phyloP scores from a whole-genome alignment of 2,797 vertebrate species.

The Neosilurus mollespiculum region DNA sequence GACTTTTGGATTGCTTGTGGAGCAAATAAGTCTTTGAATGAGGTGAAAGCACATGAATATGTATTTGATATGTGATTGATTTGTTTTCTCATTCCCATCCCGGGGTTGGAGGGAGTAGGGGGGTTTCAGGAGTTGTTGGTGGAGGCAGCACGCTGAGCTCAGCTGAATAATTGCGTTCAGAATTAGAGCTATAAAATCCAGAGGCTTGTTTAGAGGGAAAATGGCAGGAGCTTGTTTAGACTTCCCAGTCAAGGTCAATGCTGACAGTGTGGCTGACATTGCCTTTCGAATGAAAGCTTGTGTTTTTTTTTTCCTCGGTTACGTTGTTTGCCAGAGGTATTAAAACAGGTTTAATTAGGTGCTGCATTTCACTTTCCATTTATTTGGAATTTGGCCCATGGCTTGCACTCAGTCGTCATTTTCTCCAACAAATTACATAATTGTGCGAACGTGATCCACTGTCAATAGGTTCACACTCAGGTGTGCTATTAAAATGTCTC shows the following conservation, averaged over 20 bases:
- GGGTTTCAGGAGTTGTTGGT: constrained; percentile 11
- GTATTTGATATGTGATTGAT: constrained; percentile 50
- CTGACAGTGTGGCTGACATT: constrained; percentile 2
- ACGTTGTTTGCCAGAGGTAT: constrained; percentile 10
- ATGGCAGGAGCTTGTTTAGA: constrained; percentile 41
- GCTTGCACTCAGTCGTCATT: not conserved
- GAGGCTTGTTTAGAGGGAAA: constrained; percentile 34
- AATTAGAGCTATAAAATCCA: constrained; percentile 48
- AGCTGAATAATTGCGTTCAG: constrained; percentile 45
- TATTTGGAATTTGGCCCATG: not conserved
- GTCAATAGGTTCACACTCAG: not conserved
- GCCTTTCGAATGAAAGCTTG: not conserved
- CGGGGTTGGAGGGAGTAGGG: constrained; percentile 16
- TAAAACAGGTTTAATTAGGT: constrained; percentile 38
- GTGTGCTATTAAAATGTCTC: not conserved
- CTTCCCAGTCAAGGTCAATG: constrained; percentile 28
- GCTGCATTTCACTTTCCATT: constrained; percentile 3
- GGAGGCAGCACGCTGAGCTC: constrained; percentile 35
- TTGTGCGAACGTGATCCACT: not conserved
- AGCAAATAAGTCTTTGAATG: constrained; percentile 18
- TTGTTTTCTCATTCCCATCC: constrained; percentile 33
- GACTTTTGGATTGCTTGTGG: not conserved
- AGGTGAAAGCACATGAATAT: constrained; percentile 38
- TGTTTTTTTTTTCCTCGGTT: not conserved
- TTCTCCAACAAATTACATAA: constrained; percentile 6